Base-by-base conservation (phyloP, 2,797 vertebrate genomes). In the Phylloscopus collybita region DNA sequence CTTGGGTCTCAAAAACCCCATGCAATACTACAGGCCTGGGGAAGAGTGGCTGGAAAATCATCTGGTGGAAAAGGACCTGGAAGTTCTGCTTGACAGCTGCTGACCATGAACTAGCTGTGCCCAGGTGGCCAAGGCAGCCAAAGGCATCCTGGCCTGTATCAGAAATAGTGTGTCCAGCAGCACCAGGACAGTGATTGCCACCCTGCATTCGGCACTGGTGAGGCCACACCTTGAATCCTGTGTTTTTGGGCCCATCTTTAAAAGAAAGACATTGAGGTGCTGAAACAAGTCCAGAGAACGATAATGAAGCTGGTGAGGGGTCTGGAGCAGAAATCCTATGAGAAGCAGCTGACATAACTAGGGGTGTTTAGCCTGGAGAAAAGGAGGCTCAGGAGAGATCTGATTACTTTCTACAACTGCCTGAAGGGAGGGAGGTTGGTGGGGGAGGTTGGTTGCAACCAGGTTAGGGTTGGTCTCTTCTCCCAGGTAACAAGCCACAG, bases 291-390 rank as follows among this genome's bases (percentile, higher is more conserved):
- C 60, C 26, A 54, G 34, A 60, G 47, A 66, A 72, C 0, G 9
- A 4, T 19, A n/a, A 29, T 0, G 0, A 8, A 54, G 3, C 1
- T 66, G 34, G 34, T 29, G 18, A 66, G 49, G 26, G 13, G 5
- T 61, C 11, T 79, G 3, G 5, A 85, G 23, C 19, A 66, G 26
- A 90, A 61, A 53, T 54, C 20, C 30, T 42, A 1, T 23, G 32
- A 66, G 4, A 2, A 67, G 9, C 6, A 71, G 29, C n/a, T 67
- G 66, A 50, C 9, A 19, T 23, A 87, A 44, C 16, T 44, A 5
- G 20, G 2, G 2, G 1, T 61, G 7, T 60, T 66, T 38, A 50
- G 17, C 36, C 29, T 61, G 32, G 15, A 78, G 6, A 26, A 72
- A 50, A 78, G 11, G 8, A 72, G 25, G 22, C 29, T 36, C 22